These are phyloP conservation scores for Heteractis magnifica DNA, from an alignment of 92 coral and sea anemone species.

Conservation along the genomic window DNA sequence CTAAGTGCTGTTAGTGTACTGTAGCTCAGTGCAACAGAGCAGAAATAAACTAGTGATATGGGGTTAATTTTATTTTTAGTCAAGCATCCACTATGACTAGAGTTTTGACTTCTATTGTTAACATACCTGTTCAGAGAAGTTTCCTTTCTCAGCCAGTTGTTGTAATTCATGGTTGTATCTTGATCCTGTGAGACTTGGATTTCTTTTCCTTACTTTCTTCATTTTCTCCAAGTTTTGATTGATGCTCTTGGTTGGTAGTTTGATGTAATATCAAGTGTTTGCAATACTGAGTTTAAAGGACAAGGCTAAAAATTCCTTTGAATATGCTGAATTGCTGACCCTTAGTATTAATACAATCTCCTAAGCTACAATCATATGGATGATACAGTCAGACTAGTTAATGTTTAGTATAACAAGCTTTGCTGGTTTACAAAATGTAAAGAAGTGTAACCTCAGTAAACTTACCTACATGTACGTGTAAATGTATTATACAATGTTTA, in stretches of 20 bases:
- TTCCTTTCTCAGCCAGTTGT: background rate
- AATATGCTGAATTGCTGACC: background rate
- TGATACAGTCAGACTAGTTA: background rate
- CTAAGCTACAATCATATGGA: background rate
- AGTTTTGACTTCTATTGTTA: too few species aligned
- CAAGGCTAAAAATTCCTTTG: background rate
- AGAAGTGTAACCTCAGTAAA: background rate
- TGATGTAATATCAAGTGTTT: too few species aligned
- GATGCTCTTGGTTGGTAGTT: too few species aligned
- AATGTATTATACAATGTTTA: background rate
- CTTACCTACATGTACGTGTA: background rate
- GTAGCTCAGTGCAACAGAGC: too few species aligned
- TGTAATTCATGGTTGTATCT: slow-evolving; percentile 16
- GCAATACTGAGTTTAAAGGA: background rate
- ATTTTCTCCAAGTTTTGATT: background rate
- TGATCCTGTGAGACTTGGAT: slow-evolving; percentile 32
- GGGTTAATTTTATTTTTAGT: too few species aligned
- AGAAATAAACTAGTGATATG: too few species aligned
- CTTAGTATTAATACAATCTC: background rate
- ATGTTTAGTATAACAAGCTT: background rate
- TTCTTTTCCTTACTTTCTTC: slow-evolving; percentile 21
- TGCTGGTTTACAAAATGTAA: background rate
- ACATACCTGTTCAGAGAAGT: slow-evolving; percentile 36
- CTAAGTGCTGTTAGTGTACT: too few species aligned
- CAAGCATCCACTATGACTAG: background rate